A percentile compares a stretch with the other conserved stretches of the same genome.
Conservation (phyloP, 2,888 invertebrate species). For the Calameuta filiformis region DNA sequence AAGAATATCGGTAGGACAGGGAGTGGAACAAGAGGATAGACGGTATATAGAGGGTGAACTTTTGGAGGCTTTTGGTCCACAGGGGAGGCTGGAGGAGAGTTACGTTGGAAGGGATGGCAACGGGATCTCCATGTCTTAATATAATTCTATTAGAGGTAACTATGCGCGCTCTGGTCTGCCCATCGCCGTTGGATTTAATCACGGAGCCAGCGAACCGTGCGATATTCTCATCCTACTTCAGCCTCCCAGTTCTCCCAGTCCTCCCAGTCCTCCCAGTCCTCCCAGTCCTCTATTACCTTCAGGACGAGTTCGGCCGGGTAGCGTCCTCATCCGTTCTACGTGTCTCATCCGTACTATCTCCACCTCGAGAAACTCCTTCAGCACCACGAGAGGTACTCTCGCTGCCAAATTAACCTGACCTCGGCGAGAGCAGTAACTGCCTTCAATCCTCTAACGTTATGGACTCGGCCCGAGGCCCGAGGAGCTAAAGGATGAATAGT, state of each 20-base stretch:
- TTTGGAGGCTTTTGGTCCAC: constrained; percentile 55
- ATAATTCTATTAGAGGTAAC: constrained; percentile 66
- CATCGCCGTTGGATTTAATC: constrained; percentile 64
- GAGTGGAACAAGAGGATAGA: background rate
- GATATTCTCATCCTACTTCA: constrained; percentile 46
- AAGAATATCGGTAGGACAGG: background rate
- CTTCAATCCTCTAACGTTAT: constrained; percentile 34
- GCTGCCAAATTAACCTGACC: constrained; percentile 55
- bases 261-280: constrained; percentile 13
- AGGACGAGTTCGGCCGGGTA: constrained; percentile 14
- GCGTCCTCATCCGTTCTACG: constrained; percentile 15
- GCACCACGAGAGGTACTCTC: constrained; percentile 33
- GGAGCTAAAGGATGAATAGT: background rate
- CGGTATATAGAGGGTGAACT: constrained; percentile 47
- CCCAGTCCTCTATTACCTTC: background rate
- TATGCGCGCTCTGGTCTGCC: constrained; percentile 59
- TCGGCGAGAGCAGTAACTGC: constrained; percentile 46
- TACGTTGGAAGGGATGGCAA: constrained; percentile 31
- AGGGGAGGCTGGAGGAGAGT: constrained; percentile 29
- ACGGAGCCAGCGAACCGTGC: constrained; percentile 59
- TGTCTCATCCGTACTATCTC: constrained; percentile 15
- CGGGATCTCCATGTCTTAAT: constrained; percentile 59
- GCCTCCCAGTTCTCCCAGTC: constrained; percentile 27
- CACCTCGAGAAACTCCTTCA: constrained; percentile 10
- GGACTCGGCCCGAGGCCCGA: background rate